Evolutionary conservation across 1,140 invertebrate genomes (phyloP).

Genomic region (Andricus grossulariae): DNA sequence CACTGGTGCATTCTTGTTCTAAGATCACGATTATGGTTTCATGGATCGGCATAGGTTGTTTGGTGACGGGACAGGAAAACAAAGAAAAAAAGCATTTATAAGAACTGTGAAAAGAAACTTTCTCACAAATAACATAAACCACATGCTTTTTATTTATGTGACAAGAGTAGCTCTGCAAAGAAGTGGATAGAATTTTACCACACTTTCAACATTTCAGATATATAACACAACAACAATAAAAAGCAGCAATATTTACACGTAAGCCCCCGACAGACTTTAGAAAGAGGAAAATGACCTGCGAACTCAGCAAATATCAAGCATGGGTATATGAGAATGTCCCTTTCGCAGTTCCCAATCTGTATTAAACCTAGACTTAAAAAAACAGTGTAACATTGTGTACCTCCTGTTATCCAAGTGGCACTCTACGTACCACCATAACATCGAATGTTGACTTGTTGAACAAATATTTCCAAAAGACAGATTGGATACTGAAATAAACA

Average conservation of each 20-base stretch:
- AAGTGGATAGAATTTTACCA: constrained; percentile 42
- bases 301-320: constrained; percentile 74
- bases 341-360: constrained; percentile 81
- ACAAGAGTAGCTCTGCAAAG: constrained; percentile 45
- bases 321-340: constrained; percentile 81
- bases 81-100: constrained; percentile 82
- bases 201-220: constrained; percentile 32
- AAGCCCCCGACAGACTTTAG: constrained; percentile 73
- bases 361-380: constrained; percentile 62
- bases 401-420: constrained; percentile 42
- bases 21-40: constrained; percentile 57
- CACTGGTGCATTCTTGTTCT: constrained; percentile 93
- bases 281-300: constrained; percentile 65
- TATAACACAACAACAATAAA: constrained; percentile 55
- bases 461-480: constrained; percentile 71
- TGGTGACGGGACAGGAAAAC: constrained; percentile 77
- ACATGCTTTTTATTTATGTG: constrained; percentile 80
- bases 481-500: constrained; percentile 81
- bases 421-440: constrained; percentile 27
- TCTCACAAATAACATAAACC: constrained; percentile 82
- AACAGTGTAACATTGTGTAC: constrained; percentile 19
- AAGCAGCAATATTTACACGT: constrained; percentile 81
- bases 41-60: background rate
- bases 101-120: constrained; percentile 86
- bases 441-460: constrained; percentile 13